Base-by-base conservation (phyloP, 2,888 invertebrate genomes). In the Perizoma flavofasciatum region DNA sequence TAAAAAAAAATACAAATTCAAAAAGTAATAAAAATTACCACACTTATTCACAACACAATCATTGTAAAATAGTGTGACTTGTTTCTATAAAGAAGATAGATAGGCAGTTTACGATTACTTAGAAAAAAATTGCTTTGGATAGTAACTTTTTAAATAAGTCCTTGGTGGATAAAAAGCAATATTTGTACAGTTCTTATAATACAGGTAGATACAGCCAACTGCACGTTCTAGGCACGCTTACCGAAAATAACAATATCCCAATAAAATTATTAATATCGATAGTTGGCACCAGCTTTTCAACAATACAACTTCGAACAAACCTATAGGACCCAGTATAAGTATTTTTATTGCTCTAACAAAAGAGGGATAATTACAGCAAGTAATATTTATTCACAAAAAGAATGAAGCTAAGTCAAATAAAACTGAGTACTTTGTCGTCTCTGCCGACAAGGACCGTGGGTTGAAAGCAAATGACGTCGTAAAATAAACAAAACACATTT, bases 351-450 rank as follows among this genome's bases (percentile, higher is more conserved):
- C 50, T 39, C 0, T 46, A 11, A 62, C 61, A 62, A 62, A 55
- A 34, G 40, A 44, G 10, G 55, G 49, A 62, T 64, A 59, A 66
- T 63, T 62, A 51, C 47, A n/a, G 9, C 49, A 54, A 39, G n/a
- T 50, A 44, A 37, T 47, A 37, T 44, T 46, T 47, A 53, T 49
- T 55, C 32, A 34, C 32, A 41, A 35, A 50, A 50, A 10, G 9
- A 51, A 51, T 41, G 48, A 48, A 51, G 39, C 9, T 40, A 33
- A 46, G 5, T 22, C 3, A 9, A 49, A 50, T 33, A 43, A 44
- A 37, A 6, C 41, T 34, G 33, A 5, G 37, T 11, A 57, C 58
- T 60, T 60, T 63, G 56, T 55, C 56, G 37, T 54, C 47, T 6
- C 47, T 6, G 60, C 60, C 66, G 66, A 50, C 55, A 52, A 59